Conservation (phyloP, 2,888 invertebrate genomes). For the Ormyrus rosae region DNA sequence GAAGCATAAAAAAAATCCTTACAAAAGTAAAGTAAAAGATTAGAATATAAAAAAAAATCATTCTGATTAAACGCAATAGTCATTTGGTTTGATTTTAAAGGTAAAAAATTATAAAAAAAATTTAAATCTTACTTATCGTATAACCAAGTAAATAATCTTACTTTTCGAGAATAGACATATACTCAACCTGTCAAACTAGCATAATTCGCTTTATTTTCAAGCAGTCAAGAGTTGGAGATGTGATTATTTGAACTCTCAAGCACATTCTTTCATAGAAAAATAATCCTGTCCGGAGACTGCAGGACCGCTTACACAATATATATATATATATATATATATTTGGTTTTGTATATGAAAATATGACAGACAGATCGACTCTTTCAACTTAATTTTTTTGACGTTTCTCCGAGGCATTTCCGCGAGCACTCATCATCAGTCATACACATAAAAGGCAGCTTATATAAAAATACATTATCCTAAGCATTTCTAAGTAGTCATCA, state of each 20-base stretch:
- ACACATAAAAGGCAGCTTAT: constrained; percentile 17
- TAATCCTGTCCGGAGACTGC: constrained; percentile 18
- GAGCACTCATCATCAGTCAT: neutral
- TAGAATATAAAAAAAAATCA: too few relatives aligned
- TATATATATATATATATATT: constrained; percentile 20
- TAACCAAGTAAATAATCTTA: too few relatives aligned
- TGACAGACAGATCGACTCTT: neutral
- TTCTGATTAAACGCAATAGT: too few relatives aligned
- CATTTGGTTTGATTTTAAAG: too few relatives aligned
- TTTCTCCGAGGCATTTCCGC: neutral
- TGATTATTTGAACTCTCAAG: neutral
- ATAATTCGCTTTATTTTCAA: too few relatives aligned
- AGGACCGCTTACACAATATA: constrained; percentile 9
- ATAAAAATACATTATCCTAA: constrained; percentile 26
- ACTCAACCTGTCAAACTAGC: too few relatives aligned
- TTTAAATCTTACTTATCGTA: too few relatives aligned
- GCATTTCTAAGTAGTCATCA: constrained; percentile 11
- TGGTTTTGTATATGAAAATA: constrained; percentile 33
- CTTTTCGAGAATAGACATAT: too few relatives aligned
- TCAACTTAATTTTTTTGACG: constrained; percentile 1
- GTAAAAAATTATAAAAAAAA: too few relatives aligned
- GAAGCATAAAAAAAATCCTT: too few relatives aligned
- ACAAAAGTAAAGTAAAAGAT: too few relatives aligned
- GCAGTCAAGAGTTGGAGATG: too few relatives aligned
- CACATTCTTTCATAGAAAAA: constrained; percentile 19